Base-by-base conservation (phyloP, 2,888 invertebrate genomes). In the Aleiodes alternator region DNA sequence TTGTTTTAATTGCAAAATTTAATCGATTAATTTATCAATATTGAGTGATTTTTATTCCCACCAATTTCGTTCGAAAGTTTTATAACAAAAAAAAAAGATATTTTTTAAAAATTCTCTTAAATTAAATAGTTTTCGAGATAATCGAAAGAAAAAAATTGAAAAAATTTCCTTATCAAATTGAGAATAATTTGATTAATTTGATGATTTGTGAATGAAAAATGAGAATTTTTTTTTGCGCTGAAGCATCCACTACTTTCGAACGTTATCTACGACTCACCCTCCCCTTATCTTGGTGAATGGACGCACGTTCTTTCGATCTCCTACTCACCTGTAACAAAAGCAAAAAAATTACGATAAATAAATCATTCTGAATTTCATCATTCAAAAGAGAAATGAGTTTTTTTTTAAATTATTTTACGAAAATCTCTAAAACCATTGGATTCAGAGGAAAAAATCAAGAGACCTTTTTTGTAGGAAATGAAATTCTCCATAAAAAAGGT, bases 321-420 rank as follows among this genome's bases (percentile, higher is more conserved):
- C 86, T 85, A 87, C 87, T 88, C 86, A 87, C 88, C 87, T 88
- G 84, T 31, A 87, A 87, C 80, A 85, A 72, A 76, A 77, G 80
- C 79, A 78, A 82, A 79, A 34, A 70, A 64, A 53, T 72, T 55
- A 0, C 14, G 71, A 51, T 57, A 57, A 55, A 48, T 66, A 50
- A 59, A 59, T 48, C 34, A 43, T 34, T 34, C 6, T 34, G 4
- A 34, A 34, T 6, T 6, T 6, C 0, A 34, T 34, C 34, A 34
- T 34, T 34, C 6, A 34, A 34, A 34, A 0, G 34, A 6, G 3
- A 34, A 34, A 34, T 34, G 34, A 34, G 34, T 34, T 3, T 34
- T 2, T 31, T 34, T 6, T 34, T 34, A 4, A 4, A 34, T 4
- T 34, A 43, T 43, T 8, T 9, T 9, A 9, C 43, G 9, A 43